A percentile compares a stretch with the other conserved stretches of the same genome.
Conservation (phyloP, 2,888 invertebrate genomes). For the Lasioglossum villosulum region DNA sequence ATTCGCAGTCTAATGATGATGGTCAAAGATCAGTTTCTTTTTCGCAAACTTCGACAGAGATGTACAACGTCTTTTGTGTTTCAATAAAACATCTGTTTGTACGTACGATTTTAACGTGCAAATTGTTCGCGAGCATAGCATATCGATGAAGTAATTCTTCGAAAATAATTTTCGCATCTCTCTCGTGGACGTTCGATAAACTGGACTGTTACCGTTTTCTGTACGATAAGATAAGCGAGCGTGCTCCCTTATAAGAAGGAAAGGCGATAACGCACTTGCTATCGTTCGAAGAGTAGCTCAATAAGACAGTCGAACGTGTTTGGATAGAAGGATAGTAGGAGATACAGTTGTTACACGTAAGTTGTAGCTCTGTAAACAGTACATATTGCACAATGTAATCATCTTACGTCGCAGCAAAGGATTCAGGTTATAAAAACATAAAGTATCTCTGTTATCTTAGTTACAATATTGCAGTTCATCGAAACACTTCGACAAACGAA, state of each 20-base stretch:
- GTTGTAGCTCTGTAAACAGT: background rate
- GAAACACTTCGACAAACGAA: background rate
- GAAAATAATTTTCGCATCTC: background rate
- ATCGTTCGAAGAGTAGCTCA: background rate
- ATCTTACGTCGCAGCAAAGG: background rate
- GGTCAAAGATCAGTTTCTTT: background rate
- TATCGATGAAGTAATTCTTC: background rate
- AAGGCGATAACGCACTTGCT: background rate
- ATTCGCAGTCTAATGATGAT: too few relatives aligned
- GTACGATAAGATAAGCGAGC: conserved; percentile 41
- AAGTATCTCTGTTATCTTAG: background rate
- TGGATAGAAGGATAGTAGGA: background rate
- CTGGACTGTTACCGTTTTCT: background rate
- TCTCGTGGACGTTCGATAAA: background rate
- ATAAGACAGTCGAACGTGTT: background rate
- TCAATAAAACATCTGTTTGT: background rate
- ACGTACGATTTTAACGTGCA: background rate
- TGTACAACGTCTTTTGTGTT: background rate
- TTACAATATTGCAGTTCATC: background rate
- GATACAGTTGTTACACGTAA: conserved; percentile 13
- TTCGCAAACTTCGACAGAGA: background rate
- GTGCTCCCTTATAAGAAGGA: conserved; percentile 20
- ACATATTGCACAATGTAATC: background rate
- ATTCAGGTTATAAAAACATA: background rate
- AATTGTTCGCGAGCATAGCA: background rate